Evolutionary conservation across 2,888 invertebrate genomes (phyloP), one percentile per base, ranked within the genome.

Genomic region (Gymnocheta viridis): DNA sequence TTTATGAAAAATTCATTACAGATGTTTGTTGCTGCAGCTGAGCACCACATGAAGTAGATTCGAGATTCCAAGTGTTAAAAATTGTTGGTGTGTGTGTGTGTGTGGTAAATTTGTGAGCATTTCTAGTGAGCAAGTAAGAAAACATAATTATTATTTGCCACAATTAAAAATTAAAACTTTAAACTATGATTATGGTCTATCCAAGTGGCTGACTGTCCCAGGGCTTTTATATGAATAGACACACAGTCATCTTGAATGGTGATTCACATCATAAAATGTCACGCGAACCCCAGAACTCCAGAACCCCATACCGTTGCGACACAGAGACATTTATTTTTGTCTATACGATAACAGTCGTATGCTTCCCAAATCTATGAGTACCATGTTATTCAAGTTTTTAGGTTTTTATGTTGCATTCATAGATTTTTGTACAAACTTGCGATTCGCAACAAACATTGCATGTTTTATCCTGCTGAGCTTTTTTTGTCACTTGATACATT

Each of bases 381-480:
- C n/a, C 38, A 14, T 14, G 32, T 4, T 7, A 10, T 67, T 66
- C 5, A 4, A 32, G 47, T 32, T 66, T 22, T 6, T n/a, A 54
- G 7, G 17, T 22, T 19, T 22, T 6, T n/a, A 54, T 12, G 17
- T 22, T 19, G 38, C 19, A 49, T 54, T 70, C 14, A 19, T 24
- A 4, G n/a, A 24, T 35, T 44, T 19, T 17, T 12, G 27, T 44
- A 67, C 29, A 74, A 81, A 27, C 62, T 69, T 69, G 74, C 67
- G 51, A 58, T 7, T 29, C 10, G 19, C 49, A 47, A 27, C 2
- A 24, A 62, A 35, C 2, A 47, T 86, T 83, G 87, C 86, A 82
- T 87, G 87, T 78, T 77, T 66, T 62, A 70, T 77, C 85, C 85
- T 77, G 84, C 80, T 73, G 85, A 82, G 85, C 84, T 85, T 82